Base-by-base conservation (phyloP, 2,797 vertebrate genomes). In the Tokudaia tokunoshimensis region DNA sequence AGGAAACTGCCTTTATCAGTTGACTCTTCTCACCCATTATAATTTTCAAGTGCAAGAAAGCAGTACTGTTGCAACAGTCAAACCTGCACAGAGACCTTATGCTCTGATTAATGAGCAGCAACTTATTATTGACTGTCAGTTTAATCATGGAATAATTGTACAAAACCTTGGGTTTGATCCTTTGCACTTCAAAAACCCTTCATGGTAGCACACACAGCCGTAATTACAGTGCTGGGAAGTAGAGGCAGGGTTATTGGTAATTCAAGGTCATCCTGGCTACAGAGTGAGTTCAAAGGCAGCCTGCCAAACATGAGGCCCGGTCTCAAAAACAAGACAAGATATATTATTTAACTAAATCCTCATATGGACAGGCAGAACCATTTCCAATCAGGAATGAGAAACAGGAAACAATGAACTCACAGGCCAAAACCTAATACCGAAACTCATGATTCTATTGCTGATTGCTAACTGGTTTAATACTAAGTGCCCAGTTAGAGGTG, bases 31-130 rank as follows among this genome's bases (percentile, higher is more conserved):
- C 15, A 19, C 22, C 67, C 22, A n/a, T 31, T 50, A 29, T 65
- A 65, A 47, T 61, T 95, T 89, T 92, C 34, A 87, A 91, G 13
- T 89, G 19, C 83, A 74, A 89, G 29, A 93, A 89, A 67, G 17
- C 10, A 12, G 24, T 50, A 13, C 1, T 76, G 55, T 75, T 76
- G 82, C 24, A 20, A 74, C 3, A 57, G 29, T 91, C 79, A 96
- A 82, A 80, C 76, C 52, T 79, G 7, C 63, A 34, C 5, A 8
- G 78, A 7, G 11, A 80, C 3, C 20, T 41, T 14, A 3, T 2
- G 2, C 10, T 75, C 31, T 76, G 84, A 94, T 86, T 72, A 50
- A 44, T 34, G 87, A 86, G 34, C 59, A 57, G 10, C 31, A 26
- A n/a, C 65, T 61, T 52, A 65, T 31, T 47, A 20, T 9, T 63